Percentiles rank a stretch among this genome's conserved stretches.
phyloP scores from a whole-genome alignment of 2,888 invertebrate species.

The Trissolcus brochymenae region DNA sequence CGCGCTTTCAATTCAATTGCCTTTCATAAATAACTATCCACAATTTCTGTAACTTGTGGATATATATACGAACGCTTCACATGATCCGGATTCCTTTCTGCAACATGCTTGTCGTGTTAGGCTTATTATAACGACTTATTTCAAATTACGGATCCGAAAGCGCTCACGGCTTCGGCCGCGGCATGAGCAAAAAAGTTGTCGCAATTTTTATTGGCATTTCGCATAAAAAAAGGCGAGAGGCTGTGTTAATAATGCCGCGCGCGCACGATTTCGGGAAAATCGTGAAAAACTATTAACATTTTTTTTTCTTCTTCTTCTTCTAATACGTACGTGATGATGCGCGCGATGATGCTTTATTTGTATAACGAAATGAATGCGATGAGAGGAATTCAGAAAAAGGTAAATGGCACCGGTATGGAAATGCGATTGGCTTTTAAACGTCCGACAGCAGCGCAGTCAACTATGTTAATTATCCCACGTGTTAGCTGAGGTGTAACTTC shows the following conservation, averaged over 20 bases:
- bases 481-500: slow-evolving; percentile 74
- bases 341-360: too few relatives aligned
- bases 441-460: slow-evolving; percentile 65
- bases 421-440: slow-evolving; percentile 71
- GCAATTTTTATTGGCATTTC: not conserved
- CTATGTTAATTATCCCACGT: slow-evolving; percentile 72
- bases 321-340: too few relatives aligned
- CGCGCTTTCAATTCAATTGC: slow-evolving; percentile 42
- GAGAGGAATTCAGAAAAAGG: slow-evolving; percentile 26
- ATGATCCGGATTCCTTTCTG: slow-evolving; percentile 50
- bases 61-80: slow-evolving; percentile 39
- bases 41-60: slow-evolving; percentile 51
- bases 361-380: not conserved
- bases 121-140: slow-evolving; percentile 48
- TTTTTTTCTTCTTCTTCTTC: too few relatives aligned
- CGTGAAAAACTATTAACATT: too few relatives aligned
- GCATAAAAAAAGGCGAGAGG: too few relatives aligned
- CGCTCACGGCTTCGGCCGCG: too few relatives aligned
- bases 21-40: slow-evolving; percentile 53
- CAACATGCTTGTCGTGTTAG: slow-evolving; percentile 46
- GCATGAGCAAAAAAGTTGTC: not conserved
- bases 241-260: too few relatives aligned
- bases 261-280: too few relatives aligned
- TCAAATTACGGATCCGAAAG: slow-evolving; percentile 23
- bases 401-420: slow-evolving; percentile 73